Percentiles rank a stretch among this genome's conserved stretches.
Evolutionary conservation across 2,888 invertebrate genomes (phyloP).

Genomic region (Synergus umbraculus): DNA sequence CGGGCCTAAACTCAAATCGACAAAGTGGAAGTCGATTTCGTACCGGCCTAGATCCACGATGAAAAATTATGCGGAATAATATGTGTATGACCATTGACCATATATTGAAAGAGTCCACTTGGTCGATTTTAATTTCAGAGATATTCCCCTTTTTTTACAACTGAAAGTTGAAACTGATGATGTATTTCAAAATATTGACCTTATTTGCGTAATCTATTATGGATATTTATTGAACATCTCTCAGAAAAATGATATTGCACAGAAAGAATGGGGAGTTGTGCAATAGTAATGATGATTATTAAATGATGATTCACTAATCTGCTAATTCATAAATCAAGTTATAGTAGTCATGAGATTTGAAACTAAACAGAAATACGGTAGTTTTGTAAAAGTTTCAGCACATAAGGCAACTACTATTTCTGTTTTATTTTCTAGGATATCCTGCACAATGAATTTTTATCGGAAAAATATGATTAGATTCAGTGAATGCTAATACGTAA

Average conservation of each 20-base stretch:
- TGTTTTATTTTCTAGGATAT: no score
- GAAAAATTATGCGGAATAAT: conserved; percentile 23
- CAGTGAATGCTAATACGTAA: neutral
- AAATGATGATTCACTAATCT: no score
- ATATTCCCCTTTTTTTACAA: neutral
- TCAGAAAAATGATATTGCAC: no score
- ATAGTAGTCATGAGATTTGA: no score
- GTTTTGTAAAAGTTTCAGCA: no score
- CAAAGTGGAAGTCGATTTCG: conserved; percentile 52
- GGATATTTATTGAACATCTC: no score
- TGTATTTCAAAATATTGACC: neutral
- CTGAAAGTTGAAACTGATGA: neutral
- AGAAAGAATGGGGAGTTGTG: no score
- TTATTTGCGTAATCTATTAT: neutral
- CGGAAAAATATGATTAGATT: neutral
- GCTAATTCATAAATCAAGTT: no score
- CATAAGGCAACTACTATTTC: no score
- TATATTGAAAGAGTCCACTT: neutral
- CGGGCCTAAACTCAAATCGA: conserved; percentile 50
- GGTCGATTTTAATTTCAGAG: neutral
- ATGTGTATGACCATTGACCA: neutral
- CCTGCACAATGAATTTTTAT: no score
- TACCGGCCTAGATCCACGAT: conserved; percentile 46
- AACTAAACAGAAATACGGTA: no score
- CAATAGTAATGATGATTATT: no score